Base-by-base conservation (phyloP, 2,888 invertebrate genomes). In the Drosophila imparisetae region DNA sequence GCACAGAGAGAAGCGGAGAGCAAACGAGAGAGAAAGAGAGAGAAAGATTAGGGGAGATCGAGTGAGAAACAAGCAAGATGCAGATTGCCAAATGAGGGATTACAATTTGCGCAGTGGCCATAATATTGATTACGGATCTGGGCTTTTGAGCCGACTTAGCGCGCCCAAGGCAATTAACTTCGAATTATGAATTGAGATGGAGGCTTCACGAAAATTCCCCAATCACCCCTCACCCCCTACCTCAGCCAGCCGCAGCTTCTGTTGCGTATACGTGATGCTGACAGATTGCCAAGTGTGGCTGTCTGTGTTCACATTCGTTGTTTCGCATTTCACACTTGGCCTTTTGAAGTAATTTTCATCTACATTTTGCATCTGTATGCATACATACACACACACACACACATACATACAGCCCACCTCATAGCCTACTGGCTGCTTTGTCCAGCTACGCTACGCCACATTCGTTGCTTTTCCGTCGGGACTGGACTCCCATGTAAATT, bases 111-210 rank as follows among this genome's bases (percentile, higher is more conserved):
- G 66, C 79, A 71, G 66, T 79, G 72, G 59, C 70, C 66, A 72
- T 70, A 72, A 73, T 83, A 86, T 83, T 79, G 83, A 81, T 83
- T 70, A 72, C 69, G 74, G 79, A 70, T 79, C 68, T 54, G 67
- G 71, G 66, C 69, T 66, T 66, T 67, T 69, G 74, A 68, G 81
- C 36, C 60, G 64, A 72, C 69, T 81, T 72, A 62, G 63, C 70
- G 60, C 55, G 68, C 73, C 74, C 69, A 75, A 58, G 66, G 71
- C 86, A 84, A 84, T 84, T 86, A 84, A 76, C 78, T 80, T 81
- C 71, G 74, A 74, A 72, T 86, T 80, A 77, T 70, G 73, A 63
- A 72, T 80, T 55, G 24, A 64, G 69, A 40, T 55, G 68, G n/a
- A 59, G 36, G 24, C 29, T 38, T n/a, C 24, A 18, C 11, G 8